These are phyloP conservation scores for Dysmachus trigonus DNA, from an alignment of 2,888 invertebrate genomes.

Conservation along the genomic window DNA sequence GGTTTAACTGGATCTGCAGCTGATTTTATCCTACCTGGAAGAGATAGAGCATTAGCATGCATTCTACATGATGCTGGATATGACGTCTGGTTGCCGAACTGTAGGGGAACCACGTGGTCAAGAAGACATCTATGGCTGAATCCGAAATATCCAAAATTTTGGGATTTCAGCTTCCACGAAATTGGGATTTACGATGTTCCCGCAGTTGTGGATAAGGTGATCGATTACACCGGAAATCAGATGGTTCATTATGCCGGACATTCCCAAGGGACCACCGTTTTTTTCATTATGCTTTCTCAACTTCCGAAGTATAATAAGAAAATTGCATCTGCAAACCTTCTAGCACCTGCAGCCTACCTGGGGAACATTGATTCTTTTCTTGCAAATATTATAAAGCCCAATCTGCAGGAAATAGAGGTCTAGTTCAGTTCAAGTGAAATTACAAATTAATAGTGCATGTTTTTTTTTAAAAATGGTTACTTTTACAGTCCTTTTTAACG, in stretches of 20 bases:
- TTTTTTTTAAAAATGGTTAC: not conserved
- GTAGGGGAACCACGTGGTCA: constrained; percentile 58
- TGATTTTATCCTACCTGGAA: constrained; percentile 56
- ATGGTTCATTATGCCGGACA: constrained; percentile 59
- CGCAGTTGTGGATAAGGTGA: constrained; percentile 57
- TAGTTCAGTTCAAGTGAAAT: not conserved
- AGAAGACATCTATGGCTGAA: constrained; percentile 51
- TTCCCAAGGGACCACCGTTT: constrained; percentile 58
- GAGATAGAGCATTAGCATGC: constrained; percentile 55
- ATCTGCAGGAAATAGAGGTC: not conserved
- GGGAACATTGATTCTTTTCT: constrained; percentile 18
- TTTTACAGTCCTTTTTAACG: not conserved
- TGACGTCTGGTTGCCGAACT: constrained; percentile 61
- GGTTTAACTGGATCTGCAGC: constrained; percentile 57
- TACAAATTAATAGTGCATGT: not conserved
- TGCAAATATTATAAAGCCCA: not conserved
- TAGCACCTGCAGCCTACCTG: constrained; percentile 56
- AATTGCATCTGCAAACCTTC: constrained; percentile 58
- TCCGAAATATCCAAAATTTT: constrained; percentile 52
- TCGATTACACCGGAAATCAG: constrained; percentile 53
- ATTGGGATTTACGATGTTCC: constrained; percentile 60
- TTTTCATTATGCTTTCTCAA: constrained; percentile 55
- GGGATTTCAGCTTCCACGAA: constrained; percentile 62
- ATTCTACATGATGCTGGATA: constrained; percentile 58
- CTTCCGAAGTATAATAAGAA: constrained; percentile 57